phyloP scores from a whole-genome alignment of 37 sponge, comb jelly and placozoan species.

The Amphimedon queenslandica region DNA sequence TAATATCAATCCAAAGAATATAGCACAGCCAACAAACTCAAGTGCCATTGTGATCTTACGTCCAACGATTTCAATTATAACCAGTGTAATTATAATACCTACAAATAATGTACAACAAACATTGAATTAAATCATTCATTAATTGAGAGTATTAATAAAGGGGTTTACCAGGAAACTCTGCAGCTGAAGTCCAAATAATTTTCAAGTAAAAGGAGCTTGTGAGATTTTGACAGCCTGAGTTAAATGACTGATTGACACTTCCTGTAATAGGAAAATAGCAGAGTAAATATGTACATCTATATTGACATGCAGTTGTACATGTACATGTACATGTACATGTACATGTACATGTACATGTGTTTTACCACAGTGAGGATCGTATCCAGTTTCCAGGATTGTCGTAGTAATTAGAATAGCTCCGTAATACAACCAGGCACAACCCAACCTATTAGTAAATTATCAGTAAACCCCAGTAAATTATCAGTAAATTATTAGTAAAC shows the following conservation, averaged over 20 bases:
- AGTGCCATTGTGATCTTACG: slow-evolving; percentile 73
- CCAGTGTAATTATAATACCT: slow-evolving; percentile 59
- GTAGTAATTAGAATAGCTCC: too few relatives aligned
- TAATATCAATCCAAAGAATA: slow-evolving; percentile 60
- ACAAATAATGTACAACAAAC: not conserved
- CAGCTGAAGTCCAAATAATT: slow-evolving; percentile 70
- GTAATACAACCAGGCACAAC: too few relatives aligned
- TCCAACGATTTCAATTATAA: slow-evolving; percentile 68
- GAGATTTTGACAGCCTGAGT: not conserved
- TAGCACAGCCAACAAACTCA: slow-evolving; percentile 40
- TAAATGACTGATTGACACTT: not conserved
- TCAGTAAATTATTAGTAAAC: too few relatives aligned
- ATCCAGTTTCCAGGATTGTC: too few relatives aligned
- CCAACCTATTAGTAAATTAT: too few relatives aligned
- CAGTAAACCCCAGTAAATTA: too few relatives aligned
- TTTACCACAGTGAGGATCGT: too few relatives aligned
- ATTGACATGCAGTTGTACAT: too few relatives aligned
- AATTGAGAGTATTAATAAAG: not conserved
- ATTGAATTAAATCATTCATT: not conserved
- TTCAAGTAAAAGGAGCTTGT: slow-evolving; percentile 26
- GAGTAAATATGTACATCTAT: too few relatives aligned
- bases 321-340: too few relatives aligned
- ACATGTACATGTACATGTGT: too few relatives aligned
- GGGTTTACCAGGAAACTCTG: slow-evolving; percentile 69
- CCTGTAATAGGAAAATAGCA: too few relatives aligned